Base-by-base conservation (phyloP, 2,113 vertebrate genomes). In the Oncorhynchus keta region DNA sequence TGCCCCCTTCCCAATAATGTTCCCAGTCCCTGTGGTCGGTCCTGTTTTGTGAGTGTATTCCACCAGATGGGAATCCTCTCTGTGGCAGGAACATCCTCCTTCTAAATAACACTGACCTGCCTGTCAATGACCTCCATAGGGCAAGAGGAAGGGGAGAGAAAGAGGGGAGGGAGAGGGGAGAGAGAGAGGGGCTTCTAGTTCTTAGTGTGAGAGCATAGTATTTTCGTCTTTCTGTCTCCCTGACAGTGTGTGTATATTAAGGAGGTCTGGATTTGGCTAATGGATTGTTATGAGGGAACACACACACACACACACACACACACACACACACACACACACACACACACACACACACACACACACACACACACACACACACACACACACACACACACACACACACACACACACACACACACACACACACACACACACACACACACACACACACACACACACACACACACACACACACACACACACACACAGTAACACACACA, bases 301-400 rank as follows among this genome's bases (percentile, higher is more conserved):
- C 62, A 65, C 62, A 65, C 62, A 65, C 62, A 65, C 62, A 22
- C 6, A 65, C 20, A 78, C 61, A 77, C 72, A 74, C 72, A 76
- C 11, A 6, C 75, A 78, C 59, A 82, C 49, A 26, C 81, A 76
- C 84, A 76, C 79, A 66, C 51, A 57, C 9, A 24, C 24, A 24
- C 24, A 24, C 24, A 24, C 24, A 24, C 24, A 24, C 24, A 24
- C 24, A 24, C 24, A 24, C 24, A 24, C 24, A 24, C 24, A 24
- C 24, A 24, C 24, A 24, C 24, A 24, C 24, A 24, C 24, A 24
- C 24, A 24, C 24, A 24, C 24, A 24, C 24, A 24, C 24, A 24
- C 24, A 24, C 24, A 24, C 24, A 24, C 24, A 24, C 24, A 24
- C 24, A 24, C 24, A 24, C 24, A 24, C 24, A 2, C 14, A 3